These are phyloP conservation scores for Sanderia malayensis DNA, from an alignment of 30 jellyfish, hydroid and myxozoan genomes.

Conservation along the genomic window DNA sequence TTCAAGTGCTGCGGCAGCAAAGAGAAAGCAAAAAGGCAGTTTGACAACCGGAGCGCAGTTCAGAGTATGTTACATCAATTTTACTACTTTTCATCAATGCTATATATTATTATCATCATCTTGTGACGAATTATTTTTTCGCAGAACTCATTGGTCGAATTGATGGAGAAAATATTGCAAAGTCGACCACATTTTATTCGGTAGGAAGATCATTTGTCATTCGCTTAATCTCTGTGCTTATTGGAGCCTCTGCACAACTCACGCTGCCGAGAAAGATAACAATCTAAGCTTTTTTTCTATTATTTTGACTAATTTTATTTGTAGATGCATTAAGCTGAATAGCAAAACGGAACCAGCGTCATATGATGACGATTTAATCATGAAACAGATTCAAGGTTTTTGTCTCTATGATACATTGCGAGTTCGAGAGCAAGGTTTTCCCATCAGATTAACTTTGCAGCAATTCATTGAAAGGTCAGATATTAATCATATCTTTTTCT, in stretches of 20 bases:
- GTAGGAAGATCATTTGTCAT: constrained; percentile 20
- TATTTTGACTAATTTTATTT: no score
- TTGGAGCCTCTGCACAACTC: no score
- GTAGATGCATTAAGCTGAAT: constrained; percentile 75
- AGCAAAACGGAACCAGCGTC: constrained; percentile 23
- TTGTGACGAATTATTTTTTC: neutral
- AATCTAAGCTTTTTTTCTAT: no score
- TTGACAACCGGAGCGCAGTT: constrained; percentile 58
- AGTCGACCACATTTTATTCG: constrained; percentile 87
- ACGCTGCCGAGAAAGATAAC: no score
- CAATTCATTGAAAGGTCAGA: constrained; percentile 79
- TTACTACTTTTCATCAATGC: no score
- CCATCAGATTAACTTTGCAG: constrained; percentile 67
- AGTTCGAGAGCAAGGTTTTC: constrained; percentile 76
- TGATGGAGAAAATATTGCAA: constrained; percentile 81
- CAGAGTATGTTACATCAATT: no score
- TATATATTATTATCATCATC: no score
- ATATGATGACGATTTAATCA: constrained; percentile 63
- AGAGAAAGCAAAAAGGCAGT: constrained; percentile 52
- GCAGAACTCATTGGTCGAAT: constrained; percentile 83
- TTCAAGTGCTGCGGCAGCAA: constrained; percentile 35
- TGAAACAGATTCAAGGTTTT: constrained; percentile 60
- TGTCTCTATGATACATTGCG: constrained; percentile 69
- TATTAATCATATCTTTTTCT: no score
- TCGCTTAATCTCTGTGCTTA: no score